Evolutionary conservation across 2,797 vertebrate species (phyloP).

Genomic region (Schizothorax lantsangensis): DNA sequence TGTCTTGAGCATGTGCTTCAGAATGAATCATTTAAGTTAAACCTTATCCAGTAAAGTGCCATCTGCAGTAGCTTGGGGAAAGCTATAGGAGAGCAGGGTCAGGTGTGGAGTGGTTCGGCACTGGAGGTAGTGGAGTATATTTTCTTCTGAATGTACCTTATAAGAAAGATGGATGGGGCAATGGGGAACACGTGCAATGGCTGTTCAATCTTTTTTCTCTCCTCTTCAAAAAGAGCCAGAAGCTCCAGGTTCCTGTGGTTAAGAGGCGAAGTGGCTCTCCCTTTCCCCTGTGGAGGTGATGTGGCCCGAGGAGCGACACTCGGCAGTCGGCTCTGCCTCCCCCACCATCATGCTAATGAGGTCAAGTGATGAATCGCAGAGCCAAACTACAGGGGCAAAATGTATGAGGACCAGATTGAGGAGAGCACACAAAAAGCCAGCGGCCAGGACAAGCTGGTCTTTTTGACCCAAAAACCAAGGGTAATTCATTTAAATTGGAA

Average conservation of each 20-base stretch:
- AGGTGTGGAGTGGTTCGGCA: background rate
- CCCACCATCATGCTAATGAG: constrained; percentile 74
- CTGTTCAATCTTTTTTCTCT: constrained; percentile 38
- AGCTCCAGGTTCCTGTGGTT: constrained; percentile 43
- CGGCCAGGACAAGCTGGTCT: constrained; percentile 59
- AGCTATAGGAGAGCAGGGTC: background rate
- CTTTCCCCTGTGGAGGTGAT: constrained; percentile 55
- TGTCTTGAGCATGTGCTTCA: background rate
- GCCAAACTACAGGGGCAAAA: constrained; percentile 65
- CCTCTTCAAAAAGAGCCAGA: constrained; percentile 28
- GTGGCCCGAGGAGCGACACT: constrained; percentile 65
- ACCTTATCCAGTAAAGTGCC: background rate
- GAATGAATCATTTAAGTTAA: constrained; percentile 3
- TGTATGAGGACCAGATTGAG: constrained; percentile 65
- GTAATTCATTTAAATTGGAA: constrained; percentile 23
- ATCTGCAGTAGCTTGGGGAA: constrained; percentile 6
- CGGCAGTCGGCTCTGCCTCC: constrained; percentile 56
- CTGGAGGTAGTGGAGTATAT: background rate
- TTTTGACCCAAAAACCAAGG: constrained; percentile 21
- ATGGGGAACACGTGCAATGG: background rate
- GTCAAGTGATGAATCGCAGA: constrained; percentile 75
- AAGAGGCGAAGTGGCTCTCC: constrained; percentile 47
- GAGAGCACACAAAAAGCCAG: constrained; percentile 57
- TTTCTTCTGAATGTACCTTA: constrained; percentile 23
- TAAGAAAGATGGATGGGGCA: constrained; percentile 27